phyloP scores from a whole-genome alignment of 2,888 invertebrate genomes.

The Chloromyia formosa region DNA sequence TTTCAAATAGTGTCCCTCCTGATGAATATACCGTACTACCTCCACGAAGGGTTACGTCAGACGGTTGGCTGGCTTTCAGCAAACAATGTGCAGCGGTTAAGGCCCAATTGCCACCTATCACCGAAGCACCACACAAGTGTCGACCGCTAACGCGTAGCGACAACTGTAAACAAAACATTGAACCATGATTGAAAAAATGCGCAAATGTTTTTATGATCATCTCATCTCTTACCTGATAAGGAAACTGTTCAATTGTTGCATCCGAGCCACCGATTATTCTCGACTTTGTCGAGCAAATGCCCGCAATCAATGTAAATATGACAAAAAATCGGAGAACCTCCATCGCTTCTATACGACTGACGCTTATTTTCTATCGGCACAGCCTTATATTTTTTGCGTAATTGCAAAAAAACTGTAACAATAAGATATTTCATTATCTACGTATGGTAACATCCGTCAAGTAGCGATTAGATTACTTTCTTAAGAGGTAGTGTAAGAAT shows the following conservation, averaged over 20 bases:
- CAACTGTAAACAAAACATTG: slow-evolving; percentile 28
- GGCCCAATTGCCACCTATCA: slow-evolving; percentile 45
- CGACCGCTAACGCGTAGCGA: slow-evolving; percentile 47
- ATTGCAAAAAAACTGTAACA: background rate
- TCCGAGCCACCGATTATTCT: slow-evolving; percentile 42
- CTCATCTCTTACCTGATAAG: slow-evolving; percentile 46
- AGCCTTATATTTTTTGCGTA: slow-evolving; percentile 25
- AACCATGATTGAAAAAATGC: background rate
- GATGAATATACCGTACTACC: slow-evolving; percentile 43
- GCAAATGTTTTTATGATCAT: background rate
- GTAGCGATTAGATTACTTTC: slow-evolving; percentile 37
- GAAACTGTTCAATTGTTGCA: slow-evolving; percentile 42
- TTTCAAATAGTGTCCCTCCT: slow-evolving; percentile 46
- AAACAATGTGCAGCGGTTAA: slow-evolving; percentile 50
- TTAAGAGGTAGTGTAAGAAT: background rate
- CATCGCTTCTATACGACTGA: slow-evolving; percentile 11
- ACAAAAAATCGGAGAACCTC: background rate
- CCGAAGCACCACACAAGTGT: slow-evolving; percentile 48
- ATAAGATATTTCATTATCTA: background rate
- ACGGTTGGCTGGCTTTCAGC: slow-evolving; percentile 31
- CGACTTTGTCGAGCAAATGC: background rate
- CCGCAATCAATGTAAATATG: background rate
- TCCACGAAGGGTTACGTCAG: slow-evolving; percentile 44
- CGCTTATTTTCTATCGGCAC: background rate
- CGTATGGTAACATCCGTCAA: background rate